A percentile compares a stretch with the other conserved stretches of the same genome.
These are phyloP conservation scores for Aphis craccivora DNA, from an alignment of 1,140 invertebrate species.

Conservation along the genomic window DNA sequence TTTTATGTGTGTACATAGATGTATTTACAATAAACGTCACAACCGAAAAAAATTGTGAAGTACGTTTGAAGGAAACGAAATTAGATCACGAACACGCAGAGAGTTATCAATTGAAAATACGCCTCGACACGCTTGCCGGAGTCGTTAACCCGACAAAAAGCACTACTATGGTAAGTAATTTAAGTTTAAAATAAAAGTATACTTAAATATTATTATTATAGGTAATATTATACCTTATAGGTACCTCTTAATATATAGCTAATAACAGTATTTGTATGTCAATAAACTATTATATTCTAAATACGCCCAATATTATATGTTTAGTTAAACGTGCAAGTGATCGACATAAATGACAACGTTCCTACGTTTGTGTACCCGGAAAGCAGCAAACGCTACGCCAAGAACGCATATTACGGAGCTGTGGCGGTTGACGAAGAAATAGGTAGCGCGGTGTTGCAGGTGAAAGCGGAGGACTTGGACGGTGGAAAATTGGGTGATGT, in stretches of 20 bases:
- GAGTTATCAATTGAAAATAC: slow-evolving; percentile 78
- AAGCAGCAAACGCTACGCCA: slow-evolving; percentile 63
- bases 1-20: slow-evolving; percentile 64
- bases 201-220: not conserved
- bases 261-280: not conserved
- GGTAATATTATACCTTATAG: not conserved
- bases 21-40: slow-evolving; percentile 77
- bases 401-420: slow-evolving; percentile 75
- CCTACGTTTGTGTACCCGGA: slow-evolving; percentile 81
- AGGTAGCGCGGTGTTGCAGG: slow-evolving; percentile 77
- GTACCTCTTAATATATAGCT: not conserved
- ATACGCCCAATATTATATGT: not conserved
- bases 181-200: not conserved
- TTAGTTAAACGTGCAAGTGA: slow-evolving; percentile 79
- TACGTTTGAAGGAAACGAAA: slow-evolving; percentile 70
- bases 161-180: slow-evolving; percentile 68
- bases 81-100: slow-evolving; percentile 80
- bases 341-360: slow-evolving; percentile 87
- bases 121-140: slow-evolving; percentile 77
- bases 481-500: slow-evolving; percentile 81
- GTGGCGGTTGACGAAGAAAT: slow-evolving; percentile 74
- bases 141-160: slow-evolving; percentile 78
- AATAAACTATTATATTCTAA: not conserved
- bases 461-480: slow-evolving; percentile 82
- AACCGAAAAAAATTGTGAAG: slow-evolving; percentile 79